phyloP scores from a whole-genome alignment of 2,888 invertebrate species.

The Tachina lurida region DNA sequence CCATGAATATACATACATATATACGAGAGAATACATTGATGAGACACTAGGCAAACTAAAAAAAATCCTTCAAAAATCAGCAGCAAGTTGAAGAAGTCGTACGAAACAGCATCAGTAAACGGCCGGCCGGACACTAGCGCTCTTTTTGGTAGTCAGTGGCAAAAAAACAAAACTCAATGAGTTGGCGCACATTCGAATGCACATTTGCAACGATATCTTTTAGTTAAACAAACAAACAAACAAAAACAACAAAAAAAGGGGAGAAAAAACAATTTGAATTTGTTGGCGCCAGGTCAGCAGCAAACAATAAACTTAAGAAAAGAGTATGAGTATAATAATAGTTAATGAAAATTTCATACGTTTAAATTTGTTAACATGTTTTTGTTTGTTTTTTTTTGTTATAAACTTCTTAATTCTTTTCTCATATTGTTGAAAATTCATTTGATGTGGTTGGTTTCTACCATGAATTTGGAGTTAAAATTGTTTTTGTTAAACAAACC shows the following conservation, averaged over 20 bases:
- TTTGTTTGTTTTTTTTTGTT: slow-evolving; percentile 54
- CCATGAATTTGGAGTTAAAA: slow-evolving; percentile 60
- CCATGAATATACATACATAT: no score
- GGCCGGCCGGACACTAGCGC: slow-evolving; percentile 14
- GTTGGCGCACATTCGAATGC: slow-evolving; percentile 50
- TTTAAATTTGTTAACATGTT: slow-evolving; percentile 72
- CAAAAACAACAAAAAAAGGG: neutral
- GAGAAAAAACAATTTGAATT: slow-evolving; percentile 68
- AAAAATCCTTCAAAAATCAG: neutral
- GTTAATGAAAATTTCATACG: slow-evolving; percentile 79
- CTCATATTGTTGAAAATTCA: slow-evolving; percentile 30
- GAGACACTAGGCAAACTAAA: neutral
- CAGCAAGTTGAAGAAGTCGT: slow-evolving; percentile 45
- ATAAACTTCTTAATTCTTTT: slow-evolving; percentile 54
- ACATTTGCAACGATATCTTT: slow-evolving; percentile 49
- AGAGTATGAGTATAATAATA: slow-evolving; percentile 73
- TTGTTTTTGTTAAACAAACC: slow-evolving; percentile 37
- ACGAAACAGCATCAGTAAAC: slow-evolving; percentile 50
- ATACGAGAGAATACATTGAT: slow-evolving; percentile 11
- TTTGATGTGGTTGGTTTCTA: slow-evolving; percentile 46
- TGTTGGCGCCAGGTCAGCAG: slow-evolving; percentile 79
- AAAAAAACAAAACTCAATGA: slow-evolving; percentile 58
- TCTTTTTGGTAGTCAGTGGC: slow-evolving; percentile 38
- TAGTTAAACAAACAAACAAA: slow-evolving; percentile 3
- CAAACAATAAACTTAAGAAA: slow-evolving; percentile 50